These are phyloP conservation scores for Orchesellides sinensis DNA, from an alignment of 2,888 invertebrate species.

Conservation along the genomic window DNA sequence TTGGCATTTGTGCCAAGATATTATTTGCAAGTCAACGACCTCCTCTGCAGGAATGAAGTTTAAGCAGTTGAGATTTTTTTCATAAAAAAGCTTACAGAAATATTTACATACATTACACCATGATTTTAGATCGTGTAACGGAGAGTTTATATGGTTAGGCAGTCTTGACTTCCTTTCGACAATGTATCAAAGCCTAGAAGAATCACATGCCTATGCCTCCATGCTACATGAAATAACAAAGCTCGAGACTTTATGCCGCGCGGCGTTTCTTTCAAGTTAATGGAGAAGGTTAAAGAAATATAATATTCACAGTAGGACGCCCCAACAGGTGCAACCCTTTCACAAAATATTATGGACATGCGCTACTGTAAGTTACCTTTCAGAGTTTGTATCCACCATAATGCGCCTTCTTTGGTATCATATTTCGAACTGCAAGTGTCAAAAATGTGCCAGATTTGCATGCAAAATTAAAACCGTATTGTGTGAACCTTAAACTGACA, in stretches of 20 bases:
- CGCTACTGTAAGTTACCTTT: not conserved
- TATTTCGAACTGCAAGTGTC: slow-evolving; percentile 20
- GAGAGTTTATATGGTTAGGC: too few species aligned
- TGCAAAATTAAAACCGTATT: too few species aligned
- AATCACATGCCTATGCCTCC: too few species aligned
- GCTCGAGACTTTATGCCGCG: not conserved
- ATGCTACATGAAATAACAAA: slow-evolving; percentile 15
- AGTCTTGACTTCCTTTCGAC: too few species aligned
- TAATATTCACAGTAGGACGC: not conserved
- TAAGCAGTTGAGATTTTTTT: not conserved
- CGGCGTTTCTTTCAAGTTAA: slow-evolving; percentile 23
- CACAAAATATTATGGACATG: not conserved
- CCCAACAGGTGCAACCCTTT: not conserved
- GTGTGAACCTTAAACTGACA: too few species aligned
- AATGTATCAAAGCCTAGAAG: too few species aligned
- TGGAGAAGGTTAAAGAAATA: not conserved
- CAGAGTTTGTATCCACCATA: not conserved
- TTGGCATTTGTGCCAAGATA: slow-evolving; percentile 62
- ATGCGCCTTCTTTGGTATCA: slow-evolving; percentile 34
- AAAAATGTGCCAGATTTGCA: not conserved
- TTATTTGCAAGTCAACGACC: slow-evolving; percentile 60
- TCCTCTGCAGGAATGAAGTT: slow-evolving; percentile 29
- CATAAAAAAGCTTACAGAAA: not conserved
- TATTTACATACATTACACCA: slow-evolving; percentile 3
- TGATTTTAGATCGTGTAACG: not conserved